phyloP scores from a whole-genome alignment of 37 sponge, comb jelly and placozoan species.

The Spongilla lacustris region DNA sequence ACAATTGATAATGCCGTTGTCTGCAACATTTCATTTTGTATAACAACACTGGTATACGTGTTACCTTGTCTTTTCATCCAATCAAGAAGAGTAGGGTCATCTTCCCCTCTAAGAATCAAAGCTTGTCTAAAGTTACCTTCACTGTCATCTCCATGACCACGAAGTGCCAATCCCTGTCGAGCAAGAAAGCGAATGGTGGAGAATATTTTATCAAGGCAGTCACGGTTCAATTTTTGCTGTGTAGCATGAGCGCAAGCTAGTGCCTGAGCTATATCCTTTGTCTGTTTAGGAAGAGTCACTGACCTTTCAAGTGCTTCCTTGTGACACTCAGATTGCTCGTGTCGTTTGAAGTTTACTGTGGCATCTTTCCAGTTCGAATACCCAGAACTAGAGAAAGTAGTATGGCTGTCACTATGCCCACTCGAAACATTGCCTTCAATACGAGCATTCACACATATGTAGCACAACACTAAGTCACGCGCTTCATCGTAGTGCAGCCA shows the following conservation, averaged over 20 bases:
- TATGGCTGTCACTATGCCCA: constrained; percentile 8
- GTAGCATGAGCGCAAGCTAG: constrained; percentile 16
- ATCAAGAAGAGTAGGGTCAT: constrained; percentile 20
- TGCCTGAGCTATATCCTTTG: constrained; percentile 31
- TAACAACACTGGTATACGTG: constrained; percentile 54
- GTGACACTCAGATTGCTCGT: constrained; percentile 51
- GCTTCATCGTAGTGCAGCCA: constrained; percentile 30
- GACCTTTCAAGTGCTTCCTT: constrained; percentile 40
- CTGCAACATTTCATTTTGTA: constrained; percentile 57
- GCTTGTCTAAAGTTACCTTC: constrained; percentile 56
- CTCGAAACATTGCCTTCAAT: constrained; percentile 11
- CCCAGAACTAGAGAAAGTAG: constrained; percentile 22
- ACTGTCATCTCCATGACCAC: constrained; percentile 31
- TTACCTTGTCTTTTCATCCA: constrained; percentile 65
- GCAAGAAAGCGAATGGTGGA: constrained; percentile 48
- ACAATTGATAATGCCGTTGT: constrained; percentile 39
- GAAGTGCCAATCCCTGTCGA: constrained; percentile 36
- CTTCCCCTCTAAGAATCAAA: constrained; percentile 35
- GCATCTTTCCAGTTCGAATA: constrained; percentile 52
- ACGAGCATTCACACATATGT: constrained; percentile 26
- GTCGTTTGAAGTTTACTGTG: constrained; percentile 12
- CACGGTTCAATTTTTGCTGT: constrained; percentile 15
- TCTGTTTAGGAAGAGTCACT: constrained; percentile 44
- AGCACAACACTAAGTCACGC: constrained; percentile 38
- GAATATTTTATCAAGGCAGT: constrained; percentile 48